Percentiles rank a stretch among this genome's conserved stretches.
phyloP scores from a whole-genome alignment of 2,113 vertebrate species.

The Myrmophylax atrothorax region DNA sequence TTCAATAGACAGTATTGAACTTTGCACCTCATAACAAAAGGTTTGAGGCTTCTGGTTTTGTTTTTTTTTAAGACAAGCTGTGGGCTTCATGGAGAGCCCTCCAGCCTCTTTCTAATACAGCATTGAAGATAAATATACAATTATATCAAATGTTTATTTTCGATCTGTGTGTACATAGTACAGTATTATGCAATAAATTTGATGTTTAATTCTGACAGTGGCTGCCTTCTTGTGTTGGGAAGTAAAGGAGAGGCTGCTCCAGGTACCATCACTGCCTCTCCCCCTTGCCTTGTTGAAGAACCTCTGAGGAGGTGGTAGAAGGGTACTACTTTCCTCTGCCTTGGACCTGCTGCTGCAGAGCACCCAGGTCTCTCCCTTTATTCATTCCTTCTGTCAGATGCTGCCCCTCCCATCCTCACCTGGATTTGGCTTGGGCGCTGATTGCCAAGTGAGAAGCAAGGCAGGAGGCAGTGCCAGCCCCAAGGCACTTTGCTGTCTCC shows the following conservation, averaged over 20 bases:
- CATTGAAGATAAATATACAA: constrained; percentile 68
- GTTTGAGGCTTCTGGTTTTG: constrained; percentile 56
- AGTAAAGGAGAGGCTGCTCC: neutral
- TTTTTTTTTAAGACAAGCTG: constrained; percentile 56
- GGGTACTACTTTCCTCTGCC: neutral
- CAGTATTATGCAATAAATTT: constrained; percentile 80
- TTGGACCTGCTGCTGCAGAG: neutral
- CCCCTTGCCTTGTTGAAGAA: accelerated
- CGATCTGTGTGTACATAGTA: constrained; percentile 75
- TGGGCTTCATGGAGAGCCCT: constrained; percentile 62
- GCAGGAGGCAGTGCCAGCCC: neutral
- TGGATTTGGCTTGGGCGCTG: accelerated
- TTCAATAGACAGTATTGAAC: constrained; percentile 54
- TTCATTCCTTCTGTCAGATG: accelerated
- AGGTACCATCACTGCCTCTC: too few species aligned
- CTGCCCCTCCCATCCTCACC: neutral
- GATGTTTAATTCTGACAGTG: constrained; percentile 64
- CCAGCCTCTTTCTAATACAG: constrained; percentile 74
- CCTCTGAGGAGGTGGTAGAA: neutral
- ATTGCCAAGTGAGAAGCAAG: neutral
- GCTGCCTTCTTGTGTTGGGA: neutral
- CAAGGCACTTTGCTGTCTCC: neutral
- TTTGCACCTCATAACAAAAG: constrained; percentile 61
- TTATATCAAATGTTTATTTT: constrained; percentile 80
- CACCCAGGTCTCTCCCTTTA: neutral